Percentiles rank a stretch among this genome's conserved stretches.
Evolutionary conservation across 2,888 invertebrate species (phyloP).

Genomic region (Synanthedon tipuliformis): DNA sequence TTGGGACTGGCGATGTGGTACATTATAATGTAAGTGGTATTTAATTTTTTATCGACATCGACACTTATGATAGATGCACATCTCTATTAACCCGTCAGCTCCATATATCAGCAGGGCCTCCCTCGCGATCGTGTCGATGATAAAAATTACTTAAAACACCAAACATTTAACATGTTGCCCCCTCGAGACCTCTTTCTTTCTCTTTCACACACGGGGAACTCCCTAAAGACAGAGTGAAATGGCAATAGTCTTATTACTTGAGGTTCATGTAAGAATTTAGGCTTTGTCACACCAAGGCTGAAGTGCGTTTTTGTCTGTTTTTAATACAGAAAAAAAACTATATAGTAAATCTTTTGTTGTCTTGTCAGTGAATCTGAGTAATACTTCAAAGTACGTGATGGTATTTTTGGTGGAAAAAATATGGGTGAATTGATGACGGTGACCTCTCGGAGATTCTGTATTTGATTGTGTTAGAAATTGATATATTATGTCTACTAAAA

Average conservation of each 20-base stretch:
- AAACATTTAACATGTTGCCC: conserved; percentile 60
- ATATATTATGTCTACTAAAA: background rate
- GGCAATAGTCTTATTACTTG: conserved; percentile 9
- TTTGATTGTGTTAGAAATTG: conserved; percentile 20
- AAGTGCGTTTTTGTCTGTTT: conserved; percentile 14
- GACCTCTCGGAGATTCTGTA: conserved; percentile 18
- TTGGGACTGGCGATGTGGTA: no score
- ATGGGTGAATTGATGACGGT: conserved; percentile 40
- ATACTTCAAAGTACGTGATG: conserved; percentile 48
- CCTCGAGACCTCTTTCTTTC: conserved; percentile 32
- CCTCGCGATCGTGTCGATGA: conserved; percentile 64
- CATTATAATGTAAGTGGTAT: background rate
- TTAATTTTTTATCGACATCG: background rate
- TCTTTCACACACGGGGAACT: conserved; percentile 20
- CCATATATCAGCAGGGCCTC: conserved; percentile 59
- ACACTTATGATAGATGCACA: conserved; percentile 14
- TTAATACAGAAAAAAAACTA: conserved; percentile 10
- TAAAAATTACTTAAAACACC: conserved; percentile 70
- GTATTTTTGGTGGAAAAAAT: conserved; percentile 48
- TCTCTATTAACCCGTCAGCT: conserved; percentile 46
- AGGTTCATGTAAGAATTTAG: conserved; percentile 17
- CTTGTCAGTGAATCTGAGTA: conserved; percentile 38
- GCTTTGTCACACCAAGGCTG: conserved; percentile 20
- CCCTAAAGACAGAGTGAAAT: conserved; percentile 17
- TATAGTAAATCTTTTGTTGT: conserved; percentile 49